These are phyloP conservation scores for Acutogordius australiensis DNA, from an alignment of 2,888 invertebrate genomes.

Conservation along the genomic window DNA sequence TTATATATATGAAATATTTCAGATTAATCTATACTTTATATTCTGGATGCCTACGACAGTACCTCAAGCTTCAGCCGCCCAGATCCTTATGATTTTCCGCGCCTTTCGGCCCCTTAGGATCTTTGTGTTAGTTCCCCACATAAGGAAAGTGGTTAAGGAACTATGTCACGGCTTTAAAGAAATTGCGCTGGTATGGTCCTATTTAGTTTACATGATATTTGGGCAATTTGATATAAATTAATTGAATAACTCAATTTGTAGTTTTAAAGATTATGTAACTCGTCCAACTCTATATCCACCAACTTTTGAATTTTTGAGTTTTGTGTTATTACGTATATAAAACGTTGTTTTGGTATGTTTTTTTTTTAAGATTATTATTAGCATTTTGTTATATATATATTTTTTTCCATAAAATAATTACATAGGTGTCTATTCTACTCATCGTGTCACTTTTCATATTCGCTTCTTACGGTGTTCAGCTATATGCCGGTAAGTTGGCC, in stretches of 20 bases:
- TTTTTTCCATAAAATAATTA: constrained; percentile 1
- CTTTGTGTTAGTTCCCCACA: constrained; percentile 88
- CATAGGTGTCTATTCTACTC: constrained; percentile 62
- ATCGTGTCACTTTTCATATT: constrained; percentile 95
- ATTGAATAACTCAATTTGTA: not conserved
- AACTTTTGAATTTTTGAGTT: no score
- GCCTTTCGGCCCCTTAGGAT: constrained; percentile 81
- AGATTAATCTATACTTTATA: constrained; percentile 74
- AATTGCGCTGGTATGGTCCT: constrained; percentile 47
- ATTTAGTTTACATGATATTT: not conserved
- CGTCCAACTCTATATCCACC: no score
- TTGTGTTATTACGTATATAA: no score
- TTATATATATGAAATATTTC: constrained; percentile 16
- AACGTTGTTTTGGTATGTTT: no score
- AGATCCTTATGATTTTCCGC: constrained; percentile 72
- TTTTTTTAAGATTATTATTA: not conserved
- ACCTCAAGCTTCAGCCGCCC: constrained; percentile 66
- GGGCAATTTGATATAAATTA: not conserved
- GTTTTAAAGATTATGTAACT: not conserved
- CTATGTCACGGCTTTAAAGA: constrained; percentile 92
- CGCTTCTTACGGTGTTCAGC: constrained; percentile 87
- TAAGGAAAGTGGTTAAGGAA: constrained; percentile 94
- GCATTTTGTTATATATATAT: constrained; percentile 9
- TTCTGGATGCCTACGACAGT: constrained; percentile 77
- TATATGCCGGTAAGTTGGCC: constrained; percentile 78